Conservation (phyloP, 2,888 invertebrate genomes). For the Drosophila nigricruria region DNA sequence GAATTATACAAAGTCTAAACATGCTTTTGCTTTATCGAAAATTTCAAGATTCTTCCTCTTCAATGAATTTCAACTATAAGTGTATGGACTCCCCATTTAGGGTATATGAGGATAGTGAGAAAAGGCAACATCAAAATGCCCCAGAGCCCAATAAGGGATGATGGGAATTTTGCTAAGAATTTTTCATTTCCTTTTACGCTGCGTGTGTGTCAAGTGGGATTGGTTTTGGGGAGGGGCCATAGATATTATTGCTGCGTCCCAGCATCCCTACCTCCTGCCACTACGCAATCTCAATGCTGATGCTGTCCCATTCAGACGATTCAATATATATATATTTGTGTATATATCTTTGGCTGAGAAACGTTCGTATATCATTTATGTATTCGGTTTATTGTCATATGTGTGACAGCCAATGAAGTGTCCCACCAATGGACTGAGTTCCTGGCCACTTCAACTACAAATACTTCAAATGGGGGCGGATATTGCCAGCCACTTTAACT, state of each 20-base stretch:
- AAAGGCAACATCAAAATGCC: slow-evolving; percentile 55
- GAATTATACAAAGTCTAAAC: no score
- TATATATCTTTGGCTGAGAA: slow-evolving; percentile 1
- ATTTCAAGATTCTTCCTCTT: not conserved
- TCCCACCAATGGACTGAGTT: slow-evolving; percentile 63
- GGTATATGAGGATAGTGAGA: slow-evolving; percentile 23
- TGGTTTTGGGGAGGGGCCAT: slow-evolving; percentile 26
- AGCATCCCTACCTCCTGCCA: not conserved
- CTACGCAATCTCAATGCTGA: slow-evolving; percentile 24
- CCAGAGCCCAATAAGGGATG: slow-evolving; percentile 78
- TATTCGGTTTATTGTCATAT: slow-evolving; percentile 56
- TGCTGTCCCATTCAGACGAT: slow-evolving; percentile 32
- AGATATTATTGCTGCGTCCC: slow-evolving; percentile 45
- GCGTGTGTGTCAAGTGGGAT: slow-evolving; percentile 42
- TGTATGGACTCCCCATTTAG: slow-evolving; percentile 6
- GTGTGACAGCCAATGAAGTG: slow-evolving; percentile 62
- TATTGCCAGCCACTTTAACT: slow-evolving; percentile 31
- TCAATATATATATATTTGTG: slow-evolving; percentile 28
- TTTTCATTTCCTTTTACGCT: slow-evolving; percentile 75
- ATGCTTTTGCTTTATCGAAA: no score
- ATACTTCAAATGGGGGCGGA: slow-evolving; percentile 36
- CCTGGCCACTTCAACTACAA: slow-evolving; percentile 26
- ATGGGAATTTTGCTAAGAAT: slow-evolving; percentile 79
- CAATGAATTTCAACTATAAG: not conserved
- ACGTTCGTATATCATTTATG: slow-evolving; percentile 40